Percentiles rank a stretch among this genome's conserved stretches.
Conservation (phyloP, 2,888 invertebrate species). For the Orthosia cruda region DNA sequence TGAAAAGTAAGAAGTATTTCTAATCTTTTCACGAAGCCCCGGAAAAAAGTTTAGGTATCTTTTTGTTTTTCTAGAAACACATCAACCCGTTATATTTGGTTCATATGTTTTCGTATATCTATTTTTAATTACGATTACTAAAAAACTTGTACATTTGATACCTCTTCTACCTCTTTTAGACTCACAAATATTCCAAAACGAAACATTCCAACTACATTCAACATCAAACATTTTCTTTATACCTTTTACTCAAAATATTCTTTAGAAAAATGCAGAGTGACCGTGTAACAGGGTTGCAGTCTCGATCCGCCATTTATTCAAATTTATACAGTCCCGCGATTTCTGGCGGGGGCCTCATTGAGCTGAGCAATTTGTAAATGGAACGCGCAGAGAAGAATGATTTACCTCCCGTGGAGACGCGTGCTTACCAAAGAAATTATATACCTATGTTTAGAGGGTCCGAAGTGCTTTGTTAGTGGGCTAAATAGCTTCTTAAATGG, state of each 20-base stretch:
- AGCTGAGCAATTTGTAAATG: conserved; percentile 89
- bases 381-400: conserved; percentile 80
- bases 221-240: conserved; percentile 24
- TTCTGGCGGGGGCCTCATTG: conserved; percentile 80
- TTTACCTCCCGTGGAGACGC: conserved; percentile 75
- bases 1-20: conserved; percentile 31
- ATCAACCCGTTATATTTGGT: neutral
- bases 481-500: conserved; percentile 49
- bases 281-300: conserved; percentile 73
- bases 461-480: conserved; percentile 54
- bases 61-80: conserved; percentile 8
- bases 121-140: neutral
- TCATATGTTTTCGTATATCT: neutral
- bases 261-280: conserved; percentile 74
- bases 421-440: conserved; percentile 57
- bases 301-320: conserved; percentile 82
- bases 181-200: neutral
- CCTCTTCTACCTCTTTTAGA: neutral
- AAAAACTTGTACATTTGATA: neutral
- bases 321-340: conserved; percentile 86
- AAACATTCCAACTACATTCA: neutral
- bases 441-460: conserved; percentile 50
- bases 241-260: conserved; percentile 45
- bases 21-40: conserved; percentile 6
- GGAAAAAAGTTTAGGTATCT: neutral